phyloP scores from a whole-genome alignment of 2,797 vertebrate genomes.

The Myotis vivesi region DNA sequence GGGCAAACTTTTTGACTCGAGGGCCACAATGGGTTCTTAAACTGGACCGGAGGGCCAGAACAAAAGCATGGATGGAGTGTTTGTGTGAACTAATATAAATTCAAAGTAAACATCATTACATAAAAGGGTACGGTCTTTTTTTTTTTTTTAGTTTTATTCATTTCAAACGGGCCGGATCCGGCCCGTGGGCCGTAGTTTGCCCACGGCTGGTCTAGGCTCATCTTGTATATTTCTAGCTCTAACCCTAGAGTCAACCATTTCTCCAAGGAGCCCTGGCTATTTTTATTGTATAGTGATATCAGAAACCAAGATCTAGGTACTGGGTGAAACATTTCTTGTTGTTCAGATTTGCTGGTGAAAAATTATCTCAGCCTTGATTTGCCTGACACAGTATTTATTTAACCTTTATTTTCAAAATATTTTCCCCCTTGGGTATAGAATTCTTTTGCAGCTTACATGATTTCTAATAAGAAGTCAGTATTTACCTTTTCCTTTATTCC shows the following conservation, averaged over 20 bases:
- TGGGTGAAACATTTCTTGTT: not conserved
- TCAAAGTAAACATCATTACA: too few relatives aligned
- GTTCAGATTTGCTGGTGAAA: not conserved
- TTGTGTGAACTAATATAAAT: too few relatives aligned
- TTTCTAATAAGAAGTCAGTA: not conserved
- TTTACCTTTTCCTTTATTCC: not conserved
- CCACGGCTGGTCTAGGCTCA: not conserved
- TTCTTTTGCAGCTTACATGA: not conserved
- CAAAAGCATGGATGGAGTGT: too few relatives aligned
- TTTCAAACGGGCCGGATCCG: too few relatives aligned
- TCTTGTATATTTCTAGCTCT: not conserved
- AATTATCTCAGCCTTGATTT: not conserved
- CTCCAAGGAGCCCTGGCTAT: not conserved
- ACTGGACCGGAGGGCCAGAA: too few relatives aligned
- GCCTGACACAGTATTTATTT: not conserved
- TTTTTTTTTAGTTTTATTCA: too few relatives aligned
- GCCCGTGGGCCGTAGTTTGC: too few relatives aligned
- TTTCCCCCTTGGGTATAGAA: not conserved
- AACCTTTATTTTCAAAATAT: not conserved
- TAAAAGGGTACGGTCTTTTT: too few relatives aligned
- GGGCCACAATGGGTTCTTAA: too few relatives aligned
- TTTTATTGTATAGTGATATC: not conserved
- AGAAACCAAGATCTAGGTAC: not conserved
- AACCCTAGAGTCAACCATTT: not conserved
- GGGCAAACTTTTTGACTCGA: too few relatives aligned